Evolutionary conservation across 2,797 vertebrate species (phyloP).

Genomic region (Propithecus perrieri): DNA sequence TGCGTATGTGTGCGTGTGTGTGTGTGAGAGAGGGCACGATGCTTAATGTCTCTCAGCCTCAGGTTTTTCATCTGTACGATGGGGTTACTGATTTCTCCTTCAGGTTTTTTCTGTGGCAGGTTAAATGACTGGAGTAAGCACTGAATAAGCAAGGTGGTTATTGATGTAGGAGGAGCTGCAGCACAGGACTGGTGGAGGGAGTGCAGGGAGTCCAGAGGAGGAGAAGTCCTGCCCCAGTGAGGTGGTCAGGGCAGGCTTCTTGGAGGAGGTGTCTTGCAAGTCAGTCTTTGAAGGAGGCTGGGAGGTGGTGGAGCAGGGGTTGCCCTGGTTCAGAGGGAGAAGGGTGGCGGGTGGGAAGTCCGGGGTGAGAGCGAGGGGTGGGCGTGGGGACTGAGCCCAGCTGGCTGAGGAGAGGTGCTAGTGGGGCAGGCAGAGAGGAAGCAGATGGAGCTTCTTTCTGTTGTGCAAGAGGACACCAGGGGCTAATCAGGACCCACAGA

Average conservation of each 20-base stretch:
- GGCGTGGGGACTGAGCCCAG: not conserved
- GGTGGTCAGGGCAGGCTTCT: not conserved
- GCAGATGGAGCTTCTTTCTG: not conserved
- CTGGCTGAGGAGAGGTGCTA: not conserved
- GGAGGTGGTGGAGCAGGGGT: not conserved
- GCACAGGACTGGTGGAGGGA: not conserved
- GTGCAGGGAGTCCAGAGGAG: not conserved
- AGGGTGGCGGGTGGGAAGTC: not conserved
- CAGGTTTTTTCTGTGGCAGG: not conserved
- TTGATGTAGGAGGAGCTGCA: not conserved
- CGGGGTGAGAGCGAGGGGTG: not conserved
- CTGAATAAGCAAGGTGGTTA: not conserved
- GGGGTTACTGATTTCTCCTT: not conserved
- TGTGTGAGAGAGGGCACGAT: not conserved
- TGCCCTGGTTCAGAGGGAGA: not conserved
- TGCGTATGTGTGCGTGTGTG: not conserved
- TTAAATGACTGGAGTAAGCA: not conserved
- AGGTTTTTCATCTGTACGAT: not conserved
- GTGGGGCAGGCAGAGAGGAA: not conserved
- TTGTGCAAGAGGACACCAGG: not conserved
- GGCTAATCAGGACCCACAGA: not conserved
- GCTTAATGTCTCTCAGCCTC: not conserved
- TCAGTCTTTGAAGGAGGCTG: not conserved
- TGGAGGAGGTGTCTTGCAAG: not conserved
- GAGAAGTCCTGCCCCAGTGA: not conserved